A percentile compares a stretch with the other conserved stretches of the same genome.
phyloP scores from a whole-genome alignment of 2,113 vertebrate genomes.

The Candoia aspera region DNA sequence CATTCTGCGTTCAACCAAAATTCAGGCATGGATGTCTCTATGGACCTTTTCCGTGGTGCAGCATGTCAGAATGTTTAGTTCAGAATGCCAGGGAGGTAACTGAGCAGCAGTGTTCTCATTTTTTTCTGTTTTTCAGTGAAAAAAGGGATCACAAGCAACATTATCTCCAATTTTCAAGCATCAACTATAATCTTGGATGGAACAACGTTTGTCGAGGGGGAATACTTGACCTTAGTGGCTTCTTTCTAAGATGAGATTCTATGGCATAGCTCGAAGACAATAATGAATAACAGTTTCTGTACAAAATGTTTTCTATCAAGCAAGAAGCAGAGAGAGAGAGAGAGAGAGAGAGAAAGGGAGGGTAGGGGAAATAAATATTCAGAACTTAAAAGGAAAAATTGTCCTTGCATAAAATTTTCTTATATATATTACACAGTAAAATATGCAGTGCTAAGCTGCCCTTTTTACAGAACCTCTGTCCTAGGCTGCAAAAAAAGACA shows the following conservation, averaged over 20 bases:
- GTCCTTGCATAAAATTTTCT: neutral
- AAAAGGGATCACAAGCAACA: neutral
- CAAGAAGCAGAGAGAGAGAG: neutral
- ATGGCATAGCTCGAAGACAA: neutral
- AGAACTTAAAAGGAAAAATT: constrained; percentile 16
- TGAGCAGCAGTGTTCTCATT: neutral
- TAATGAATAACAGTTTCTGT: neutral
- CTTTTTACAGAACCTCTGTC: neutral
- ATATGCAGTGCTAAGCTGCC: neutral
- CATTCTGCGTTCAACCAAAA: neutral
- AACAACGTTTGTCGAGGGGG: constrained; percentile 5
- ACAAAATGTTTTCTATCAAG: neutral
- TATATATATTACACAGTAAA: neutral
- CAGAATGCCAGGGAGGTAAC: neutral
- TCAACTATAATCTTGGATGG: constrained; percentile 34
- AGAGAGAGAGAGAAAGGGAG: neutral
- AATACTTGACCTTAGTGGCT: constrained; percentile 34
- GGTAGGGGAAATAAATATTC: neutral
- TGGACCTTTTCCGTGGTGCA: neutral
- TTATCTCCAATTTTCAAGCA: constrained; percentile 14
- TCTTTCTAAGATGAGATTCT: neutral
- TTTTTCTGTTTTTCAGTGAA: neutral
- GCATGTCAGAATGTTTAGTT: neutral
- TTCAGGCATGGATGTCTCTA: neutral
- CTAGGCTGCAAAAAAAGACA: neutral